These are phyloP conservation scores for Chiloscyllium punctatum DNA, from an alignment of 2,797 vertebrate genomes.

Conservation along the genomic window DNA sequence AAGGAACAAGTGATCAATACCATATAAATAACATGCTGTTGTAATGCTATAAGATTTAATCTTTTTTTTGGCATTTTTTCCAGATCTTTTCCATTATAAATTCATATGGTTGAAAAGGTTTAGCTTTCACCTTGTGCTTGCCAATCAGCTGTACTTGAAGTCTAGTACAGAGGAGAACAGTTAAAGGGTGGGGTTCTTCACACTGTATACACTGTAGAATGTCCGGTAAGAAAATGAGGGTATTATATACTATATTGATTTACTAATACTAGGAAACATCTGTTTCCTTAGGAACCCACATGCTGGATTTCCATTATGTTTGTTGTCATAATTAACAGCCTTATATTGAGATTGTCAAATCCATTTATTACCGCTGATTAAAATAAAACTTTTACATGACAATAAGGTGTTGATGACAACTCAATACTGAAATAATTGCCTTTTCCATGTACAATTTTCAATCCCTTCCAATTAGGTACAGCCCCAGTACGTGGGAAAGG, in stretches of 20 bases:
- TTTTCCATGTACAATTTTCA: not conserved
- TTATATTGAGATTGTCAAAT: constrained; percentile 42
- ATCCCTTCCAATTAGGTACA: not conserved
- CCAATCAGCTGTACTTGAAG: not conserved
- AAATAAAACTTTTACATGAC: not conserved
- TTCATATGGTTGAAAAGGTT: not conserved
- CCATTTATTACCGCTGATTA: constrained; percentile 46
- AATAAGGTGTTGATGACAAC: not conserved
- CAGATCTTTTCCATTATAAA: constrained; percentile 6
- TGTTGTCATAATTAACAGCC: constrained; percentile 42
- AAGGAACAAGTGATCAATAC: constrained; percentile 29
- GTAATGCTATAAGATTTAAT: constrained; percentile 23
- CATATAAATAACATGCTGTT: constrained; percentile 13
- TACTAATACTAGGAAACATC: not conserved
- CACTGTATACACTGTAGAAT: not conserved
- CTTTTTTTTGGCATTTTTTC: constrained; percentile 1
- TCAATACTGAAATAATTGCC: not conserved
- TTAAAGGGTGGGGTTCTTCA: not conserved
- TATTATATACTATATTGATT: not conserved
- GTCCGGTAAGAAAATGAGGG: not conserved
- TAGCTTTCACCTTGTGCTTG: not conserved
- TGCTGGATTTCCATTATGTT: constrained; percentile 42
- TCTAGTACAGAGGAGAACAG: too few species aligned
- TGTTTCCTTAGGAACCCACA: constrained; percentile 8
- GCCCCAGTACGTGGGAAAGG: not conserved